Conservation (phyloP, 2,888 invertebrate genomes). For the Smittia aterrima region DNA sequence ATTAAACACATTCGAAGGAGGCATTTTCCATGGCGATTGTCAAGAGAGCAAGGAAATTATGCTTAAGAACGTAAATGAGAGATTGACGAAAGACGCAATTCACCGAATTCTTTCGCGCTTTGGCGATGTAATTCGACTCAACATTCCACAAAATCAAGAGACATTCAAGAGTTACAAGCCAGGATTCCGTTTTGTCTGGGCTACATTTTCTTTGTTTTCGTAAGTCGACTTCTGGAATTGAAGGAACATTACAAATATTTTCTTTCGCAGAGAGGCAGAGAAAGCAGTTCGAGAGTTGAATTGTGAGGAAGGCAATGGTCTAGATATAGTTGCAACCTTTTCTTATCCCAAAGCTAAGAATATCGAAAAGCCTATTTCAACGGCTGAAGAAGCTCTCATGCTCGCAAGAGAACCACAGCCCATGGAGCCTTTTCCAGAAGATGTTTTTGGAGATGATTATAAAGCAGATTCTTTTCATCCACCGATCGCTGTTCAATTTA, state of each 20-base stretch:
- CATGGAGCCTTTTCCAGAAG: too few relatives aligned
- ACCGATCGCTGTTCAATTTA: too few relatives aligned
- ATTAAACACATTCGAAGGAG: not conserved
- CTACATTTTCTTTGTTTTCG: not conserved
- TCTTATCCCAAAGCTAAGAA: not conserved
- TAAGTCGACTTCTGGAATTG: too few relatives aligned
- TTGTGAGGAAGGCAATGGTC: not conserved
- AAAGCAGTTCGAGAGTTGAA: not conserved
- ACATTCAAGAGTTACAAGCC: not conserved
- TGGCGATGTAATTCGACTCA: not conserved
- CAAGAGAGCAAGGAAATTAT: not conserved
- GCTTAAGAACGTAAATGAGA: not conserved
- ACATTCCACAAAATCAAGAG: not conserved
- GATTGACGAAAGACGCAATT: not conserved
- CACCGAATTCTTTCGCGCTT: not conserved
- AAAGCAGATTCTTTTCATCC: too few relatives aligned
- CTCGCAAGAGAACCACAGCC: not conserved
- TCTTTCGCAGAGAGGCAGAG: constrained; percentile 9
- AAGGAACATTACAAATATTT: too few relatives aligned
- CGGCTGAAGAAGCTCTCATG: not conserved
- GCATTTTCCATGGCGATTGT: not conserved
- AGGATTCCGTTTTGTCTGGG: not conserved
- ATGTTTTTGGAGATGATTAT: too few relatives aligned
- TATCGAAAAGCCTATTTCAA: too few relatives aligned
- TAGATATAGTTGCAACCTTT: not conserved